Base-by-base conservation (phyloP, 2,888 invertebrate species). In the Callimorpha dominula region DNA sequence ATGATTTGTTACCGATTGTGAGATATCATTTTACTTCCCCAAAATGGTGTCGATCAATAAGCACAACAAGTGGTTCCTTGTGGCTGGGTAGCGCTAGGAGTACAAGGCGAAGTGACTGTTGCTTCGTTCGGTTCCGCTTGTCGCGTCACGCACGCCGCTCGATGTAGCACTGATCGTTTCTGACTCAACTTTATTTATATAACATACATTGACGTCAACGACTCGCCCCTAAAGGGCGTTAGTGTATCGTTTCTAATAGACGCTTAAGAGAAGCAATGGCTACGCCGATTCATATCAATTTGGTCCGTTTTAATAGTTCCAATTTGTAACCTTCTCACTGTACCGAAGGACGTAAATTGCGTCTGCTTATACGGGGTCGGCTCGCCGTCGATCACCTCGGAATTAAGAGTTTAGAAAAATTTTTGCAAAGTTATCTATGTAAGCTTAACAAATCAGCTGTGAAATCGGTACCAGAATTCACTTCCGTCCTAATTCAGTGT, bases 401-500 rank as follows among this genome's bases (percentile, higher is more conserved):
- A 86, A 81, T 88, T 91, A 90, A 90, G 89, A 89, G 89, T 93
- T 94, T 93, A 93, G 93, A 93, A 75, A 92, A 90, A 91, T 90
- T 92, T 94, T 94, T 94, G 94, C 94, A 93, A 91, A 88, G 91
- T 93, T 93, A 92, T 93, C 92, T 93, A 91, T 92, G 88, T 95
- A 94, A 95, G 95, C 95, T 95, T 95, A 93, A 92, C 93, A 92
- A 92, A 92, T 93, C 95, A 94, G 93, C 94, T 94, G 94, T 94
- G 94, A 94, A 94, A 94, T 94, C 94, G 94, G 92, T 95, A 95
- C 94, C 95, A 95, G 94, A 94, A 90, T 94, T 95, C 95, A 95
- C 95, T 95, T 95, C 95, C 95, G 95, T 95, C 95, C 95, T 95
- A 95, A 94, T 91, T 94, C 95, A 95, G 94, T 94, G 95, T 89